These are phyloP conservation scores for Electrona antarctica DNA, from an alignment of 2,113 vertebrate genomes.

Conservation along the genomic window DNA sequence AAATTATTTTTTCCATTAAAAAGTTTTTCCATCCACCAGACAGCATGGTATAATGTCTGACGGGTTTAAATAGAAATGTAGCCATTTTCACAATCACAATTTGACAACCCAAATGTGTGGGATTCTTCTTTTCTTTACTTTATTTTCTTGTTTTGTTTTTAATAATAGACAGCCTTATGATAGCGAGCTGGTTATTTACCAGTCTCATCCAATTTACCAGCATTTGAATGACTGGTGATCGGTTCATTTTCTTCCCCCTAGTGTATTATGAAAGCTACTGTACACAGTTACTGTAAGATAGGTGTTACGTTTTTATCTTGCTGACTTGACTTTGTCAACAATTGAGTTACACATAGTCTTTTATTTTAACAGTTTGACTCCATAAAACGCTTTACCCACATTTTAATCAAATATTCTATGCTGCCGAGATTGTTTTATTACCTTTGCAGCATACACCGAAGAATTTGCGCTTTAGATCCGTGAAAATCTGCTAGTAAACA, in stretches of 20 bases:
- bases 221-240: not conserved
- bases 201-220: not conserved
- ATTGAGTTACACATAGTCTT: no score
- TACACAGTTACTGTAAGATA: not conserved
- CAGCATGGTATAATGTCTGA: no score
- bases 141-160: not conserved
- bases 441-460: no score
- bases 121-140: no score
- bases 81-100: not conserved
- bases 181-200: not conserved
- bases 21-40: no score
- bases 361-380: slow-evolving; percentile 26
- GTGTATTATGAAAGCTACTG: not conserved
- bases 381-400: no score
- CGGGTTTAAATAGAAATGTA: no score
- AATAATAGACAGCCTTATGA: not conserved
- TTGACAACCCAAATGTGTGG: not conserved
- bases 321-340: slow-evolving; percentile 37
- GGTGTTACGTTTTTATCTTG: slow-evolving; percentile 18
- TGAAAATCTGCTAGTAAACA: no score
- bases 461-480: no score
- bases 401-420: no score
- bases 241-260: not conserved
- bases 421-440: no score
- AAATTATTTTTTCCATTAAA: no score